Evolutionary conservation across 2,797 vertebrate species (phyloP).

Genomic region (Mus caroli): DNA sequence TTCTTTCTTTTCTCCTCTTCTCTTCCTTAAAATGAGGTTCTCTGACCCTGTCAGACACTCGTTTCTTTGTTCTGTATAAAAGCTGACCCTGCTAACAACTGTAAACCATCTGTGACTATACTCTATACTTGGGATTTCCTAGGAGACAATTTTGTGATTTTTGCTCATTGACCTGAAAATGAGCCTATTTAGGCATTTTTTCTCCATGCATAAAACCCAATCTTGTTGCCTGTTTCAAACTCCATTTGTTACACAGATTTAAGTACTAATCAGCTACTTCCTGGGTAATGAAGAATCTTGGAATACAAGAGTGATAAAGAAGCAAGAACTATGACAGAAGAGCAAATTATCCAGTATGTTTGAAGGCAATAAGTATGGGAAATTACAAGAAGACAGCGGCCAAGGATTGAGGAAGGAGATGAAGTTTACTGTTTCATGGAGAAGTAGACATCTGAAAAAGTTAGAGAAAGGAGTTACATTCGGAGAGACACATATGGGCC

Average conservation of each 20-base stretch:
- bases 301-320: slow-evolving; percentile 16
- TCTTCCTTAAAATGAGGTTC: neutral
- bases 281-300: neutral
- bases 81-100: neutral
- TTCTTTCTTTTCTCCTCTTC: neutral
- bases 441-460: neutral
- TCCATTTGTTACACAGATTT: neutral
- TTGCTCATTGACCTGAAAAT: slow-evolving; percentile 37
- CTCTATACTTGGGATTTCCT: neutral
- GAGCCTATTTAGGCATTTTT: neutral
- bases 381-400: neutral
- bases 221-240: slow-evolving; percentile 19
- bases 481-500: neutral
- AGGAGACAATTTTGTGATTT: slow-evolving; percentile 29
- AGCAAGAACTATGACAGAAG: slow-evolving; percentile 1
- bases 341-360: neutral
- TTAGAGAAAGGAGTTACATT: neutral
- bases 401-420: neutral
- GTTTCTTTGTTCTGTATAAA: neutral
- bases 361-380: neutral
- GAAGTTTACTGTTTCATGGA: neutral
- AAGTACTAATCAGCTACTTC: neutral
- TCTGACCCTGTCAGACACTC: neutral
- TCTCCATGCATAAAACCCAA: neutral
- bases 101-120: neutral